Percentiles rank a stretch among this genome's conserved stretches.
Conservation (phyloP, 1,140 invertebrate genomes). For the Drosophila pachea region DNA sequence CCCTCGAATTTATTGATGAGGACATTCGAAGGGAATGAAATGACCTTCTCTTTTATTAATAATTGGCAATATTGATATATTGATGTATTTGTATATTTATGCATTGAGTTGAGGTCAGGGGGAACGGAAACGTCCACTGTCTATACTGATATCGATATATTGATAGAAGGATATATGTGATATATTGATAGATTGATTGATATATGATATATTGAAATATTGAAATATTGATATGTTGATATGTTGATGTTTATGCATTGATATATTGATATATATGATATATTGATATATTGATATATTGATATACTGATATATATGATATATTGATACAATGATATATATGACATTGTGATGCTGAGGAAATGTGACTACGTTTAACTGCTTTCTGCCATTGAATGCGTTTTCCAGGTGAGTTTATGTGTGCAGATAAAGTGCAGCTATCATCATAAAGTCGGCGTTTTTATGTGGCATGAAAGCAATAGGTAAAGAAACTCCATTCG, state of each 20-base stretch:
- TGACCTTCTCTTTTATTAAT: not conserved
- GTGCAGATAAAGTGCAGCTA: constrained; percentile 14
- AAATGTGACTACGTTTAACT: constrained; percentile 14
- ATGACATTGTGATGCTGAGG: too few species aligned
- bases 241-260: not conserved
- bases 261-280: too few species aligned
- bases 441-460: constrained; percentile 10
- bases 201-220: not conserved
- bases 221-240: not conserved
- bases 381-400: constrained; percentile 1
- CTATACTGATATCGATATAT: too few species aligned
- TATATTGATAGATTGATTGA: not conserved
- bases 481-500: constrained; percentile 22
- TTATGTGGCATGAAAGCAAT: constrained; percentile 23
- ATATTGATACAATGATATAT: too few species aligned
- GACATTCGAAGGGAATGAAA: too few species aligned
- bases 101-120: too few species aligned
- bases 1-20: not conserved
- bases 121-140: too few species aligned
- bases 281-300: not conserved
- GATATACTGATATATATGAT: too few species aligned
- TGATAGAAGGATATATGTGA: too few species aligned
- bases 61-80: not conserved
- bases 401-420: too few species aligned
- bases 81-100: not conserved